Conservation (phyloP, 2,888 invertebrate species). For the Flexamia atlantica region DNA sequence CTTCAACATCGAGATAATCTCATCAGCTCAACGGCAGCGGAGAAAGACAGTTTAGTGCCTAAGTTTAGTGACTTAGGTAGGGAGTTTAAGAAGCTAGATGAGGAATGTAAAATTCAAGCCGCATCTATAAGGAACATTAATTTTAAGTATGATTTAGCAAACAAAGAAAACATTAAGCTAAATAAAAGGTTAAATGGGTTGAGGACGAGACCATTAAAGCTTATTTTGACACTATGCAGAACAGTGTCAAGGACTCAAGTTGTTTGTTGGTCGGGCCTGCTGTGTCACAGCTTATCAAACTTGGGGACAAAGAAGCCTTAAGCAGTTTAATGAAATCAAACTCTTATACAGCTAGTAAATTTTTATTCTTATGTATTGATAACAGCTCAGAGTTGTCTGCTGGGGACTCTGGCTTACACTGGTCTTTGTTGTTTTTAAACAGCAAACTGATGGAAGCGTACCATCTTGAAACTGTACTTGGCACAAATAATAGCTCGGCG, state of each 20-base stretch:
- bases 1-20: neutral
- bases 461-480: no score
- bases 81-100: neutral
- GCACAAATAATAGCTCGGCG: no score
- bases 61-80: neutral
- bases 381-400: no score
- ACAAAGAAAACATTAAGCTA: neutral
- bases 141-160: neutral
- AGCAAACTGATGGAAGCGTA: no score
- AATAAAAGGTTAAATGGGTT: neutral
- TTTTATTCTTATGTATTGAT: no score
- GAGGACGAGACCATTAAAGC: neutral
- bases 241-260: neutral
- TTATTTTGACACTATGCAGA: neutral
- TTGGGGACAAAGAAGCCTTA: neutral
- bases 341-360: no score
- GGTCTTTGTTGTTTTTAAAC: no score
- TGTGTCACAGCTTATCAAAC: neutral
- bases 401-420: no score
- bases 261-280: constrained; percentile 11
- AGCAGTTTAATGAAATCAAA: neutral
- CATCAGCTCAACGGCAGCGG: neutral
- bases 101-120: neutral
- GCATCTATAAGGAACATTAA: neutral
- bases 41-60: neutral